A percentile compares a stretch with the other conserved stretches of the same genome.
These are phyloP conservation scores for Lamprologus callipterus DNA, from an alignment of 2,113 vertebrate genomes.

Conservation along the genomic window DNA sequence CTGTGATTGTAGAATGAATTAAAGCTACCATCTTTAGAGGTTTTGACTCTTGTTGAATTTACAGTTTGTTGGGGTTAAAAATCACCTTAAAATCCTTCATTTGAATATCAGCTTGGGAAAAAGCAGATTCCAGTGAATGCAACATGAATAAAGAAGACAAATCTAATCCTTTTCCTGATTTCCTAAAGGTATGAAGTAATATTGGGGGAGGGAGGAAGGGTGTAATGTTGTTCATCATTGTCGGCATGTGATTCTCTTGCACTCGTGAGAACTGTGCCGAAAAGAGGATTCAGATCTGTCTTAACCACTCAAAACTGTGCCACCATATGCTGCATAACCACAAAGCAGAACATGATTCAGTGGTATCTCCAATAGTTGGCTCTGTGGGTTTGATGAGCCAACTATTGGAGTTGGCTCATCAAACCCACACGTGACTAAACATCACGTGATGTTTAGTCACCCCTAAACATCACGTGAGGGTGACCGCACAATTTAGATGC, in stretches of 20 bases:
- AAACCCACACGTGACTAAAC: too few relatives aligned
- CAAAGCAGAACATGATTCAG: neutral
- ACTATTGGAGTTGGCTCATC: too few relatives aligned
- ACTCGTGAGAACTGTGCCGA: conserved; percentile 26
- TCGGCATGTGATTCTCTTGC: conserved; percentile 21
- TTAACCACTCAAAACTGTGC: conserved; percentile 17
- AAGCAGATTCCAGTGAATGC: neutral
- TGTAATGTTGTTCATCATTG: conserved; percentile 19
- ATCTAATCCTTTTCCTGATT: neutral
- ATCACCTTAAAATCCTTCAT: neutral
- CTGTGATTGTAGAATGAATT: neutral
- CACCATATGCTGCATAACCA: conserved; percentile 2
- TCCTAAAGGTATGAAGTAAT: neutral
- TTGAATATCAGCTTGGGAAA: neutral
- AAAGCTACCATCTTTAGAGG: neutral
- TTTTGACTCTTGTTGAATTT: neutral
- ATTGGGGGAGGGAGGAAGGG: neutral
- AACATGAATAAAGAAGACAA: neutral
- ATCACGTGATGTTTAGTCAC: too few relatives aligned
- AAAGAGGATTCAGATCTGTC: conserved; percentile 18
- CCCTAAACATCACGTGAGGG: neutral
- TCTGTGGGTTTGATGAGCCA: neutral
- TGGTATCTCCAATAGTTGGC: neutral
- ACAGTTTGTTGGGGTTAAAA: neutral
- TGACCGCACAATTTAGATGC: neutral